These are phyloP conservation scores for Mobula hypostoma DNA, from an alignment of 2,113 vertebrate species.

Conservation along the genomic window DNA sequence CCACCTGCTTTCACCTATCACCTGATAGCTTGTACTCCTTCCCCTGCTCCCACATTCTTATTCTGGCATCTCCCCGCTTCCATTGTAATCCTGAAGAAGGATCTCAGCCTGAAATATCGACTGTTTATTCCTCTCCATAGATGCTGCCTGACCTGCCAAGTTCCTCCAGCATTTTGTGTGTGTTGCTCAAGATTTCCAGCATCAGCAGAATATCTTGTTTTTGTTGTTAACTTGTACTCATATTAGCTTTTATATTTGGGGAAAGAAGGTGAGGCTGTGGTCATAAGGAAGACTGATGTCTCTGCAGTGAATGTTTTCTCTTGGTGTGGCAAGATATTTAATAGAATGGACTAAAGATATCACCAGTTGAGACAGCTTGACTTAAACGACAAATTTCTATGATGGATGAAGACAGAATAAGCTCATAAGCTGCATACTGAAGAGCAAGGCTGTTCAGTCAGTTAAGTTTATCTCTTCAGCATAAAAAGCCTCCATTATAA, in stretches of 20 bases:
- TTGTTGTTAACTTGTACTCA: too few relatives aligned
- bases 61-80: too few relatives aligned
- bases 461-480: background rate
- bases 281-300: slow-evolving; percentile 12
- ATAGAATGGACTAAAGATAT: slow-evolving; percentile 26
- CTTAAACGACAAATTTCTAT: background rate
- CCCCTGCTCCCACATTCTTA: too few relatives aligned
- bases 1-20: too few relatives aligned
- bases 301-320: background rate
- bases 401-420: background rate
- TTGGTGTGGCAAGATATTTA: slow-evolving; percentile 13
- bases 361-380: background rate
- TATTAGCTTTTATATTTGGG: background rate
- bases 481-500: background rate
- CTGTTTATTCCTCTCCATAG: too few relatives aligned
- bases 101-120: too few relatives aligned
- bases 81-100: too few relatives aligned
- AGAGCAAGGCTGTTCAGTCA: background rate
- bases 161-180: too few relatives aligned
- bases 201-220: too few relatives aligned
- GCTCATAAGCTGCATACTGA: background rate
- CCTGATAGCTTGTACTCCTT: too few relatives aligned
- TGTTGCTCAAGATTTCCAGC: too few relatives aligned
- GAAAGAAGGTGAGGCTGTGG: background rate
- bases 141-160: too few relatives aligned